phyloP scores from a whole-genome alignment of 2,113 vertebrate genomes.

The Aphelocoma coerulescens region DNA sequence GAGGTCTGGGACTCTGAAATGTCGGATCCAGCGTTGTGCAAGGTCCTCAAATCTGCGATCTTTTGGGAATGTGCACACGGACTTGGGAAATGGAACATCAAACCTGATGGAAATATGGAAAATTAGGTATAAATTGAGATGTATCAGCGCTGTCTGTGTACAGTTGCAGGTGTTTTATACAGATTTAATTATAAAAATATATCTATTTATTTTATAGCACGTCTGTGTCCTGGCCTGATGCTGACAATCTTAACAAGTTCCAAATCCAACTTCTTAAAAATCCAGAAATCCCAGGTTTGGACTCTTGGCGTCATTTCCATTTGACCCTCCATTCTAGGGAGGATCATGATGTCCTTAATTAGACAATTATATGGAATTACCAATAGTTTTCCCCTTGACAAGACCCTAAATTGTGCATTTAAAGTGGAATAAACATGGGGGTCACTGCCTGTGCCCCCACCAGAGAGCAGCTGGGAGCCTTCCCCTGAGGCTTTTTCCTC shows the following conservation, averaged over 20 bases:
- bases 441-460: not conserved
- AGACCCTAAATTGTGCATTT: not conserved
- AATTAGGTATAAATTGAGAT: fast-evolving
- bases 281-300: not conserved
- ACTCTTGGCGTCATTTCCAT: not conserved
- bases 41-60: not conserved
- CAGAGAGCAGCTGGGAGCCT: not conserved
- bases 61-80: not conserved
- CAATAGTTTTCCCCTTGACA: too few species aligned
- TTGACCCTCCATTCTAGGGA: not conserved
- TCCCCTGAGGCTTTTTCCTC: not conserved
- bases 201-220: not conserved
- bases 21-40: fast-evolving
- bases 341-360: not conserved
- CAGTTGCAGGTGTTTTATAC: not conserved
- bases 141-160: fast-evolving
- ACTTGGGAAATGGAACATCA: not conserved
- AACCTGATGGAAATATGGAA: not conserved
- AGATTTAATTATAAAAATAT: too few species aligned
- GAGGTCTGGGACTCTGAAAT: not conserved
- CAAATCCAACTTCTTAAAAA: not conserved
- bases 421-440: not conserved
- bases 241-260: not conserved
- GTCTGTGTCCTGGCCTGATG: fast-evolving
- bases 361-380: not conserved